Percentiles rank a stretch among this genome's conserved stretches.
Evolutionary conservation across 2,888 invertebrate species (phyloP).

Genomic region (Limnephilus rhombicus): DNA sequence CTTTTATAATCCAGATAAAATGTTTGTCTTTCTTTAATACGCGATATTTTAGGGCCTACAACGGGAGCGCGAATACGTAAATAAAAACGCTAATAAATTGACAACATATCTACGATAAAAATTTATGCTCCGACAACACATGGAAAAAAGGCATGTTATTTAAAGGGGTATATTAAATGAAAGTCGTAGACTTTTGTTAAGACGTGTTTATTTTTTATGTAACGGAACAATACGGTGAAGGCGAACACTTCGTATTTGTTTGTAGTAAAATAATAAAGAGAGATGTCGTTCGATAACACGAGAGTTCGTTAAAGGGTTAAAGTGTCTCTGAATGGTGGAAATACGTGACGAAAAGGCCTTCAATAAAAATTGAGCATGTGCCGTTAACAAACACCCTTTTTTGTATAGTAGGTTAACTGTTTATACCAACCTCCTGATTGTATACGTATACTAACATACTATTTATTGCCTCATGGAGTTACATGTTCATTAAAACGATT

Average conservation of each 20-base stretch:
- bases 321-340: not conserved
- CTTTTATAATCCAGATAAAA: constrained; percentile 44
- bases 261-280: not conserved
- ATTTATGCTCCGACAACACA: not conserved
- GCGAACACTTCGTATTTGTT: not conserved
- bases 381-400: not conserved
- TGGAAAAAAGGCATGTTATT: not conserved
- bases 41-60: constrained; percentile 21
- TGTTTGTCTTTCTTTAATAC: constrained; percentile 33
- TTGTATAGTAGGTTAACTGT: not conserved
- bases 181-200: not conserved
- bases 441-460: no score
- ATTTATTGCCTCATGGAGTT: no score
- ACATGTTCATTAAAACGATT: no score
- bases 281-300: not conserved
- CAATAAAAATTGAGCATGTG: not conserved
- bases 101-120: not conserved
- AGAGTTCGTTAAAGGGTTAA: not conserved
- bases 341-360: not conserved
- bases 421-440: not conserved
- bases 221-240: not conserved
- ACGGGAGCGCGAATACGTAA: not conserved
- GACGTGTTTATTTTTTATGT: not conserved
- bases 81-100: constrained; percentile 25
- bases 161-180: not conserved